phyloP scores from a whole-genome alignment of 1,140 invertebrate genomes.

The Leptopilina boulardi region DNA sequence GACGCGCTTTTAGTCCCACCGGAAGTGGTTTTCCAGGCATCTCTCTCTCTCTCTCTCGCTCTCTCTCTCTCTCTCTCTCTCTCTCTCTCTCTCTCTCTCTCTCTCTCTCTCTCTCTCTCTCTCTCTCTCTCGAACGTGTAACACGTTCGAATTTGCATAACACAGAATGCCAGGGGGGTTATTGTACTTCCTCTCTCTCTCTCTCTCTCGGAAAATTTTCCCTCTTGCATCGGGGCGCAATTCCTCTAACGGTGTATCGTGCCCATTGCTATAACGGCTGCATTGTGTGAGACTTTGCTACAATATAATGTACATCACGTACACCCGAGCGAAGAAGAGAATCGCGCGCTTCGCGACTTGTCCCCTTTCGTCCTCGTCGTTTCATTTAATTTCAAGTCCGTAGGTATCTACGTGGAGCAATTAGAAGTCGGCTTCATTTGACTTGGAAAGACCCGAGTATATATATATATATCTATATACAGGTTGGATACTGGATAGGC shows the following conservation, averaged over 20 bases:
- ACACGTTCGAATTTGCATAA: constrained; percentile 61
- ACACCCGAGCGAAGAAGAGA: constrained; percentile 29
- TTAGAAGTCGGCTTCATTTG: constrained; percentile 44
- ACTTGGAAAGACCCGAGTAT: constrained; percentile 33
- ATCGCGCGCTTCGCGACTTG: constrained; percentile 35
- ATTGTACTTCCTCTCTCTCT: constrained; percentile 39
- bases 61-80: not conserved
- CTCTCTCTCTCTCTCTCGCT: not conserved
- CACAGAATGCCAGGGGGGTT: constrained; percentile 50
- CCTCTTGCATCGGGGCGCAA: constrained; percentile 12
- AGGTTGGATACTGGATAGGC: constrained; percentile 25
- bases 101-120: constrained; percentile 1
- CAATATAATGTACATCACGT: constrained; percentile 44
- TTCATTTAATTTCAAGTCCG: constrained; percentile 39
- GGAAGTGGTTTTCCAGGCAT: constrained; percentile 56
- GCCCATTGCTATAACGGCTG: constrained; percentile 41
- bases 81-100: no score
- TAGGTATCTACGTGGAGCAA: constrained; percentile 44
- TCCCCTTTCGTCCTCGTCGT: constrained; percentile 37
- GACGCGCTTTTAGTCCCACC: constrained; percentile 40
- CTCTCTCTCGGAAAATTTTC: not conserved
- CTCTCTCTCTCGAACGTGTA: constrained; percentile 37
- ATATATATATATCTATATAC: constrained; percentile 15
- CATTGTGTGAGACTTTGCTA: constrained; percentile 39
- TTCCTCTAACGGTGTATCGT: constrained; percentile 37